A percentile compares a stretch with the other conserved stretches of the same genome.
Conservation (phyloP, 1,140 invertebrate species). For the Temnothorax curvispinosus region DNA sequence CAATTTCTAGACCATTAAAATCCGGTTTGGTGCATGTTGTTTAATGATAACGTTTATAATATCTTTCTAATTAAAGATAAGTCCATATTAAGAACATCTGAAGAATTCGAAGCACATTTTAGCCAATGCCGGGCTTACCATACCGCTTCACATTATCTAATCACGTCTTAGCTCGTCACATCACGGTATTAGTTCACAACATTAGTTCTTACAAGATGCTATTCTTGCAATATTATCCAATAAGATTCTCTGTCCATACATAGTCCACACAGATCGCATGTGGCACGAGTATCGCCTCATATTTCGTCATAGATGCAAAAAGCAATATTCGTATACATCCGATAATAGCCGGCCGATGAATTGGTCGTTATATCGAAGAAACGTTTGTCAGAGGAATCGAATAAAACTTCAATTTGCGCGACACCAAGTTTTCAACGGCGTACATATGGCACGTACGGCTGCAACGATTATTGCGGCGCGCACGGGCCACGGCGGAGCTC, state of each 20-base stretch:
- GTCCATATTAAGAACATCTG: background rate
- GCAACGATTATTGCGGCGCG: conserved; percentile 38
- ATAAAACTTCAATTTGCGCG: conserved; percentile 37
- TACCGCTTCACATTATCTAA: conserved; percentile 17
- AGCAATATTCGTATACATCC: conserved; percentile 32
- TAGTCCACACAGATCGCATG: conserved; percentile 62
- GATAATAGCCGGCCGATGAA: conserved; percentile 30
- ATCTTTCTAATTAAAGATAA: conserved; percentile 34
- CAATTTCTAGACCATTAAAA: conserved; percentile 1
- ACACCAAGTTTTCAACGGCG: conserved; percentile 13
- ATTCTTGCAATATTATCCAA: conserved; percentile 10
- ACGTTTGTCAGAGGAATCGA: conserved; percentile 43
- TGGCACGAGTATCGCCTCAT: conserved; percentile 42
- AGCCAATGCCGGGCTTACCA: background rate
- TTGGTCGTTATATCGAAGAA: conserved; percentile 30
- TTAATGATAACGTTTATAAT: conserved; percentile 1
- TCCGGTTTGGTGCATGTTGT: conserved; percentile 7
- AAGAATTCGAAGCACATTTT: background rate
- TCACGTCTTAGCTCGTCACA: conserved; percentile 42
- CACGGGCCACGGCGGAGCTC: conserved; percentile 38
- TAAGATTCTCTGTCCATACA: conserved; percentile 30
- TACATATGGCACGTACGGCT: background rate
- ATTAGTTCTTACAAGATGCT: conserved; percentile 24
- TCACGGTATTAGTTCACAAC: conserved; percentile 30
- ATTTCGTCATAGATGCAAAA: conserved; percentile 53